These are phyloP conservation scores for Protaetia brevitarsis DNA, from an alignment of 1,140 invertebrate genomes.

Conservation along the genomic window DNA sequence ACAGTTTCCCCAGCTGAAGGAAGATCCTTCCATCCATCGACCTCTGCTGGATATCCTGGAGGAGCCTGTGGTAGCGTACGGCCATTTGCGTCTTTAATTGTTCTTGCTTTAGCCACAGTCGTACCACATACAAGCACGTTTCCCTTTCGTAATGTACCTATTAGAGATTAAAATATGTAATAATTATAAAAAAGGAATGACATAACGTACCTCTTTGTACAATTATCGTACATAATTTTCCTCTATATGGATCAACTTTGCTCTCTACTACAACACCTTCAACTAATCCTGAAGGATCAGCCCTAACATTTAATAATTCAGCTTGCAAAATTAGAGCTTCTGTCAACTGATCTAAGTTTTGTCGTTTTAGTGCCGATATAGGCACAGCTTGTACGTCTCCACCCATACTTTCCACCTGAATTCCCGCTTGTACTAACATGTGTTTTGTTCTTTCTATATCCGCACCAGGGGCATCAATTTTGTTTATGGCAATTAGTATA, in stretches of 20 bases:
- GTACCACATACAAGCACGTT: slow-evolving; percentile 77
- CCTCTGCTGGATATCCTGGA: slow-evolving; percentile 81
- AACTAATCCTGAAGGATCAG: slow-evolving; percentile 76
- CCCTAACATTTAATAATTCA: slow-evolving; percentile 82
- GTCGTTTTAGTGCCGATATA: slow-evolving; percentile 85
- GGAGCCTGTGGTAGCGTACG: slow-evolving; percentile 62
- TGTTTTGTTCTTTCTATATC: slow-evolving; percentile 75
- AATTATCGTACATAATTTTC: slow-evolving; percentile 84
- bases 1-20: slow-evolving; percentile 85
- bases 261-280: slow-evolving; percentile 92
- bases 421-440: slow-evolving; percentile 71
- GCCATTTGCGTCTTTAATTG: slow-evolving; percentile 81
- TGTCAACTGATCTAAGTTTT: slow-evolving; percentile 74
- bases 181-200: background rate
- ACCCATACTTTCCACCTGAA: slow-evolving; percentile 84
- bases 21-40: slow-evolving; percentile 85
- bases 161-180: too few relatives aligned
- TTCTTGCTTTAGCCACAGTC: slow-evolving; percentile 79
- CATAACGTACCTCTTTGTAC: slow-evolving; percentile 68
- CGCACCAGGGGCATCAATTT: slow-evolving; percentile 90
- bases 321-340: slow-evolving; percentile 85
- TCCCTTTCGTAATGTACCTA: slow-evolving; percentile 77
- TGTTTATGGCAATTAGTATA: slow-evolving; percentile 98
- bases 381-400: slow-evolving; percentile 90
- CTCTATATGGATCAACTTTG: slow-evolving; percentile 66